Evolutionary conservation across 2,113 vertebrate species (phyloP).

Genomic region (Ornithorhynchus anatinus): DNA sequence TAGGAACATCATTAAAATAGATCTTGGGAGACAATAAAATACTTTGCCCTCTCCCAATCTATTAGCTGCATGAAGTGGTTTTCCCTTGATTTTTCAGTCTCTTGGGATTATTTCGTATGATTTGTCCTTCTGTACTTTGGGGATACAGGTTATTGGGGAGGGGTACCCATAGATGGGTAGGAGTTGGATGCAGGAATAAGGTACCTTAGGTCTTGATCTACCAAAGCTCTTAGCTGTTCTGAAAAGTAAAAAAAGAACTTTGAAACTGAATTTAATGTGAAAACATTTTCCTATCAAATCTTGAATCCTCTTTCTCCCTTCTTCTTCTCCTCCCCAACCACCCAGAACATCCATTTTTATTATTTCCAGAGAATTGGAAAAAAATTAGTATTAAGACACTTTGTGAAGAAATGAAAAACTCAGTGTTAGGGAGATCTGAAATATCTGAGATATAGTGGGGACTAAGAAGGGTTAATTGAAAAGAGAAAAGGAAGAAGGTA

Average conservation of each 20-base stretch:
- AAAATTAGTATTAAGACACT: no score
- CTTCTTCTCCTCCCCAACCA: no score
- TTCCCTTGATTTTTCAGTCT: background rate
- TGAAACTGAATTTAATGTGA: background rate
- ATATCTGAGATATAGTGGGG: no score
- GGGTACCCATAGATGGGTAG: background rate
- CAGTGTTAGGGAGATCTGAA: background rate
- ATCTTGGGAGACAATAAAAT: constrained; percentile 56
- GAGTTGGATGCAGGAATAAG: background rate
- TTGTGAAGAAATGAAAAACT: no score
- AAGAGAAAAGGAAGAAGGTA: background rate
- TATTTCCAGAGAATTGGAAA: no score
- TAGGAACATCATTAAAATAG: constrained; percentile 54
- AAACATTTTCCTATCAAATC: background rate
- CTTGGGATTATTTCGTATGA: no score
- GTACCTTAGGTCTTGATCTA: background rate
- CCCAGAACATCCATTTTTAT: background rate
- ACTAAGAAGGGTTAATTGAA: background rate
- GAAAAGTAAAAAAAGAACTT: constrained; percentile 21
- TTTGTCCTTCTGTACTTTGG: background rate
- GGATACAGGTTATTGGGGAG: background rate
- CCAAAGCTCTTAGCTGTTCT: background rate
- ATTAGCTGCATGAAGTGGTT: background rate
- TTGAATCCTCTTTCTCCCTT: background rate
- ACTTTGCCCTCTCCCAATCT: constrained; percentile 26